Conservation (phyloP, 2,888 invertebrate species). For the Diaperis boleti region DNA sequence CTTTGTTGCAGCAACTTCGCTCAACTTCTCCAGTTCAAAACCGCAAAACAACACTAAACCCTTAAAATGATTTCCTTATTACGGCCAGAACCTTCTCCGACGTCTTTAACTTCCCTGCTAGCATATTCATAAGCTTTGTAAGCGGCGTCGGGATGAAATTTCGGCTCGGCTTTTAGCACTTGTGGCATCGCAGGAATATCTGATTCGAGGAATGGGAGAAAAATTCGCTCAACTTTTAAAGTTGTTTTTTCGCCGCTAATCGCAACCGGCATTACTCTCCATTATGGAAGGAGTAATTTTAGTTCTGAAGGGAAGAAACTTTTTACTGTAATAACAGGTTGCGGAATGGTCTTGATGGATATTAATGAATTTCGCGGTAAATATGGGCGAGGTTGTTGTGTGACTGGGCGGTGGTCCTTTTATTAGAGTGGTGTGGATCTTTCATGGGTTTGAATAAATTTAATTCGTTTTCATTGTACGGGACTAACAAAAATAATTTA, state of each 20-base stretch:
- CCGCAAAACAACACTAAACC: not conserved
- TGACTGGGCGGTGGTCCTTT: too few species aligned
- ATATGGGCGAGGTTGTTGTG: not conserved
- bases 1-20: not conserved
- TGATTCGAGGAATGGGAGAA: not conserved
- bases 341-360: not conserved
- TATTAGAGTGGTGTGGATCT: too few species aligned
- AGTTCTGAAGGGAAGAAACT: not conserved
- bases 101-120: not conserved
- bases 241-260: not conserved
- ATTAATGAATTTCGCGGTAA: not conserved
- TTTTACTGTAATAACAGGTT: constrained; percentile 1
- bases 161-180: not conserved
- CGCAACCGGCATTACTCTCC: not conserved
- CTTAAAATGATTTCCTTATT: not conserved
- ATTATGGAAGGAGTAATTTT: constrained; percentile 1
- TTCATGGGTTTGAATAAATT: too few species aligned
- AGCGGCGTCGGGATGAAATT: not conserved
- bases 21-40: not conserved
- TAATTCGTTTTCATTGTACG: too few species aligned
- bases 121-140: not conserved
- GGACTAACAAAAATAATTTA: too few species aligned
- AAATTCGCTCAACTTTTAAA: not conserved
- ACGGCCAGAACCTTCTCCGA: not conserved
- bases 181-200: not conserved